These are phyloP conservation scores for Diachasma alloeum DNA, from an alignment of 1,140 invertebrate genomes.

Conservation along the genomic window DNA sequence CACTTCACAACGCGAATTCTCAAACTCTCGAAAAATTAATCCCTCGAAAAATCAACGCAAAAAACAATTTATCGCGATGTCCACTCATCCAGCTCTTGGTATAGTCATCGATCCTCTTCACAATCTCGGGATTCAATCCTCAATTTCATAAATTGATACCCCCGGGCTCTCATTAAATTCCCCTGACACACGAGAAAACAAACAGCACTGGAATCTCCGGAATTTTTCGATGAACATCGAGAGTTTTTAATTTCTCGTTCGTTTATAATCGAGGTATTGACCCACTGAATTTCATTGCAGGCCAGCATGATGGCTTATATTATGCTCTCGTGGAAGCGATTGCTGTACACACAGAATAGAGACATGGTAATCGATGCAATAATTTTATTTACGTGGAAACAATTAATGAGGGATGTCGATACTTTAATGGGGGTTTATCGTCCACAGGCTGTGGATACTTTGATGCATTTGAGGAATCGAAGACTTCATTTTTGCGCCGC, in stretches of 20 bases:
- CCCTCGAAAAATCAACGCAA: too few species aligned
- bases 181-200: background rate
- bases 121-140: background rate
- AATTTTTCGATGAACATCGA: too few species aligned
- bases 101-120: background rate
- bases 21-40: too few species aligned
- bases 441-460: conserved; percentile 35
- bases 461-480: conserved; percentile 52
- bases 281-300: conserved; percentile 39
- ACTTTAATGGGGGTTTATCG: background rate
- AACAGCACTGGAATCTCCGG: background rate
- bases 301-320: conserved; percentile 47
- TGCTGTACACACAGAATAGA: conserved; percentile 16
- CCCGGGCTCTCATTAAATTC: too few species aligned
- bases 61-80: too few species aligned
- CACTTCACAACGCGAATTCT: too few species aligned
- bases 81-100: background rate
- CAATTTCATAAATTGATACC: too few species aligned
- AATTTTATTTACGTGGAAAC: background rate
- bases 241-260: background rate
- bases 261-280: background rate
- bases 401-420: background rate
- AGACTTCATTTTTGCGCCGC: conserved; percentile 54
- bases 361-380: conserved; percentile 19
- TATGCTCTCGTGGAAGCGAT: conserved; percentile 44